Evolutionary conservation across 2,797 vertebrate species (phyloP), one percentile per base, ranked within the genome.

Genomic region (Periparus ater): DNA sequence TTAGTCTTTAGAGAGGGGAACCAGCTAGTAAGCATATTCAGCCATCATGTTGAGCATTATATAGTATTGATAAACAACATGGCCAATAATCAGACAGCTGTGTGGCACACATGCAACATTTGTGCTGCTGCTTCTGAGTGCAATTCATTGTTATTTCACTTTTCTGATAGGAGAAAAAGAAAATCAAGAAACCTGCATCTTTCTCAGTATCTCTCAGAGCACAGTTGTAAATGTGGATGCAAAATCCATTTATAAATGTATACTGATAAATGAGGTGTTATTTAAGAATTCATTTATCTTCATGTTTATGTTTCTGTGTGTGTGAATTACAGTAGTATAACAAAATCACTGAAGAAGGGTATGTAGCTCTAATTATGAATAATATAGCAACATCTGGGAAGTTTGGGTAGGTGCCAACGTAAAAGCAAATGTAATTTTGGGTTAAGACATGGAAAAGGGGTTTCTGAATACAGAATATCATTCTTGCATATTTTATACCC

Each of bases 331-430:
- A 25, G 34, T 26, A 50, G 15, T 68, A 18, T 36, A 95, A 86
- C 3, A 3, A 93, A 95, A 89, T 68, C 50, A 74, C 50, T 62
- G 61, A 29, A 94, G 84, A 94, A 66, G 47, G 20, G 20, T 8
- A 29, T 44, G 22, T 61, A 65, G 57, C 60, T 30, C 27, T 92
- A 77, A 94, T 89, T 91, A 72, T 68, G 54, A 92, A 88, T 72
- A 91, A 95, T 88, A 89, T 17, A 94, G 47, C 61, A 93, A 54
- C 90, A 82, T 91, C 91, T 93, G 92, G 74, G 34, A 92, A 77
- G 30, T 30, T 89, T 95, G 89, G 72, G 25, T 67, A 44, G 9
- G 12, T 89, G 91, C 78, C 94, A 96, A 7, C 30, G 38, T 17
- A 32, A 65, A 15, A 82, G 53, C 47, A 0, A 3, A 68, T 58